These are phyloP conservation scores for Irena cyanogastra DNA, from an alignment of 2,113 vertebrate genomes.

Conservation along the genomic window DNA sequence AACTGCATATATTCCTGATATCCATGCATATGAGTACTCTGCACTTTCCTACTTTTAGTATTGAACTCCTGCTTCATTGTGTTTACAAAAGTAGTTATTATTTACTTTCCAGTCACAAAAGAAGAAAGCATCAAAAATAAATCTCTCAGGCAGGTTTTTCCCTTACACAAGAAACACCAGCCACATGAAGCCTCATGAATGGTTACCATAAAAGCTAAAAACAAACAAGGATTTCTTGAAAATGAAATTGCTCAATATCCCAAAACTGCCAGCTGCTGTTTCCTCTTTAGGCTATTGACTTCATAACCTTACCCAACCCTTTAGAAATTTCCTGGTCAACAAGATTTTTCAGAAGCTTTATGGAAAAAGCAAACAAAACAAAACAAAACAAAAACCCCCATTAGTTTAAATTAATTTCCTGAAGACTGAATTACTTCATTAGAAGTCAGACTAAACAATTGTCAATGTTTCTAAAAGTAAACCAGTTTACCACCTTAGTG, in stretches of 20 bases:
- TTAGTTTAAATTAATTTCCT: not conserved
- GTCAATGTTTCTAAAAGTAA: not conserved
- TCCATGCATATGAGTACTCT: not conserved
- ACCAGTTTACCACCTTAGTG: not conserved
- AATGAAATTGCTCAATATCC: constrained; percentile 47
- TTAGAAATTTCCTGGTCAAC: constrained; percentile 44
- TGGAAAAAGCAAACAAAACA: not conserved
- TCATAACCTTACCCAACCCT: constrained; percentile 40
- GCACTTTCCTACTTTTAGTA: not conserved
- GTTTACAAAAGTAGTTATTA: not conserved
- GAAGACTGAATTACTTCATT: not conserved
- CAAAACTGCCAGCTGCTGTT: constrained; percentile 18
- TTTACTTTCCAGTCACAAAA: not conserved
- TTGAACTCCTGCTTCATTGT: not conserved
- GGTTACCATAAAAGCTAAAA: constrained; percentile 33
- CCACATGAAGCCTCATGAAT: not conserved
- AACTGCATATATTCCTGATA: not conserved
- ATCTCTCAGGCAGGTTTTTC: not conserved
- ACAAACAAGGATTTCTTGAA: constrained; percentile 24
- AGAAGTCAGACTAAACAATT: constrained; percentile 23
- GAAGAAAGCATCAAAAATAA: not conserved
- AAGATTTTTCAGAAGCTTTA: not conserved
- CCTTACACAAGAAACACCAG: not conserved
- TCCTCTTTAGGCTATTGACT: constrained; percentile 36
- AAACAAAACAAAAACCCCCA: not conserved